Conservation (phyloP, 2,888 invertebrate genomes). For the Limnephilus rhombicus region DNA sequence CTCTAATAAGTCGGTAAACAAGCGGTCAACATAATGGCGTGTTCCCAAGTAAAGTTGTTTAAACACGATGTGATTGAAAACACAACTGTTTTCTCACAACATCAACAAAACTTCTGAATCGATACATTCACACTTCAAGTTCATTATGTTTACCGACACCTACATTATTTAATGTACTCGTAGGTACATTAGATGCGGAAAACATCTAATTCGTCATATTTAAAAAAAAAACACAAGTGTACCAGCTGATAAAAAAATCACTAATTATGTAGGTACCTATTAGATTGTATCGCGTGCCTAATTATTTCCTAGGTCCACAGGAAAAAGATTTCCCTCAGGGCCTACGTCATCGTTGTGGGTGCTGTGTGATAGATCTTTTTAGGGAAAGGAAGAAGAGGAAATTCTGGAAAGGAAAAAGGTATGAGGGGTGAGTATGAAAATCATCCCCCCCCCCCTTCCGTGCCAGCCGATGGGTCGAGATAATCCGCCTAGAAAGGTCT, state of each 20-base stretch:
- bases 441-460: no score
- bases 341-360: no score
- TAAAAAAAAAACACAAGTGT: not conserved
- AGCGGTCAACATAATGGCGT: slow-evolving; percentile 1
- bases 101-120: slow-evolving; percentile 8
- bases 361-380: no score
- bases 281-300: no score
- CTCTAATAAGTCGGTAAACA: not conserved
- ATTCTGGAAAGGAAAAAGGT: no score
- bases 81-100: not conserved
- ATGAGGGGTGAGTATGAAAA: no score
- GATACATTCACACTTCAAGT: not conserved
- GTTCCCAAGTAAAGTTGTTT: not conserved
- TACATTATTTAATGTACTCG: no score
- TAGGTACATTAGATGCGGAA: not conserved
- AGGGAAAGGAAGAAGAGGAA: no score
- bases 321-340: no score
- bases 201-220: not conserved
- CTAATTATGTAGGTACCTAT: not conserved
- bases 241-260: not conserved
- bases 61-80: not conserved
- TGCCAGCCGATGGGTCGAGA: no score
- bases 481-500: no score
- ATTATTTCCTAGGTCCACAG: no score
- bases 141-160: not conserved